A percentile compares a stretch with the other conserved stretches of the same genome.
phyloP scores from a whole-genome alignment of 2,888 invertebrate species.

The Didymodactylos carnosus region DNA sequence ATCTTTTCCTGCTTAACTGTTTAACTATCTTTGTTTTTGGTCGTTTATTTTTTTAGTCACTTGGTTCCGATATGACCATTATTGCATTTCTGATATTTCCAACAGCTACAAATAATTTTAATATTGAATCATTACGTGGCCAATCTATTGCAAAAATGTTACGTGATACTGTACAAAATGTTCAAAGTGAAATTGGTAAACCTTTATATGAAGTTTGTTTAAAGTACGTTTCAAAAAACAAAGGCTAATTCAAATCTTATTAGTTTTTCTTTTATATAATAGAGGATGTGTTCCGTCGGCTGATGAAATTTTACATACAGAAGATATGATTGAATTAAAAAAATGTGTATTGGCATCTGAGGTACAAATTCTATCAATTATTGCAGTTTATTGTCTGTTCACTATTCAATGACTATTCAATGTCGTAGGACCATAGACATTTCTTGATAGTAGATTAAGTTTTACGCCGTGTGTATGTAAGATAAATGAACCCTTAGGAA shows the following conservation, averaged over 20 bases:
- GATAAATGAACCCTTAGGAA: too few species aligned
- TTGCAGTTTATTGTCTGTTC: too few species aligned
- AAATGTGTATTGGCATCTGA: slow-evolving; percentile 85
- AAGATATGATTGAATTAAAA: slow-evolving; percentile 81
- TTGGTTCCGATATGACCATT: slow-evolving; percentile 69
- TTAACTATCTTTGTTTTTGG: not conserved
- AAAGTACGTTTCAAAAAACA: slow-evolving; percentile 32
- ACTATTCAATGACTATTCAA: too few species aligned
- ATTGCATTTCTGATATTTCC: slow-evolving; percentile 96
- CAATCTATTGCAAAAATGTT: slow-evolving; percentile 93
- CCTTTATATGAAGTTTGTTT: slow-evolving; percentile 78
- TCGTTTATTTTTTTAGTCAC: slow-evolving; percentile 27
- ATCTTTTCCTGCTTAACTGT: not conserved
- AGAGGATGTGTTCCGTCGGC: slow-evolving; percentile 67
- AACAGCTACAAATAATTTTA: slow-evolving; percentile 87
- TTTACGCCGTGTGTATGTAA: too few species aligned
- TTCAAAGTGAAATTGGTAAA: slow-evolving; percentile 76
- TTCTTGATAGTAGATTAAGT: too few species aligned
- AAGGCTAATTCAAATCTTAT: too few species aligned
- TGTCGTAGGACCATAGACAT: too few species aligned
- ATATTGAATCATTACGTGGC: slow-evolving; percentile 85
- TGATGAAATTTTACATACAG: slow-evolving; percentile 55
- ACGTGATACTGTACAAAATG: slow-evolving; percentile 68
- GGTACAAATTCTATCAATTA: too few species aligned
- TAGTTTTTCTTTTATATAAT: too few species aligned